A percentile compares a stretch with the other conserved stretches of the same genome.
phyloP scores from a whole-genome alignment of 2,113 vertebrate species.

The pig (Sus scrofa) region DNA sequence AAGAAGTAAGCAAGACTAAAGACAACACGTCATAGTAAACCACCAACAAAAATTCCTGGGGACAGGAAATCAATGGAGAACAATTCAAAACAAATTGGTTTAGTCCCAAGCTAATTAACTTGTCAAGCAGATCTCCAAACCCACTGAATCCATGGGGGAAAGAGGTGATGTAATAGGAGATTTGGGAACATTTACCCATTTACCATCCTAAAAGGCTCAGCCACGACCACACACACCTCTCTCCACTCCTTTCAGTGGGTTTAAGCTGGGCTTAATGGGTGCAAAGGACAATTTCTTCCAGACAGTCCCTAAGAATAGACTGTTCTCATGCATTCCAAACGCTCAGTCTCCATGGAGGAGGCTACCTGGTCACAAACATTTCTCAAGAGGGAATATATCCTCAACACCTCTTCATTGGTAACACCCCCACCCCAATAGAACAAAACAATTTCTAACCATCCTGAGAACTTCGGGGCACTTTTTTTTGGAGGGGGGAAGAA shows the following conservation, averaged over 20 bases:
- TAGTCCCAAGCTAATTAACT: conserved; percentile 78
- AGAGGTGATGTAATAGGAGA: conserved; percentile 74
- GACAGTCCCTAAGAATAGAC: conserved; percentile 70
- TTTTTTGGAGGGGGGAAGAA: not conserved
- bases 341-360: conserved; percentile 78
- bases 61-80: conserved; percentile 77
- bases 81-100: conserved; percentile 81
- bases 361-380: conserved; percentile 80
- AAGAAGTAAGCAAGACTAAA: conserved; percentile 76
- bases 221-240: conserved; percentile 73
- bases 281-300: conserved; percentile 78
- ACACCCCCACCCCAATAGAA: conserved; percentile 18
- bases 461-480: conserved; percentile 21
- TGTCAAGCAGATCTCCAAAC: conserved; percentile 74
- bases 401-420: conserved; percentile 47
- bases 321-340: conserved; percentile 80
- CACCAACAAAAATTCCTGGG: conserved; percentile 72
- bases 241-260: conserved; percentile 65
- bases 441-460: conserved; percentile 69
- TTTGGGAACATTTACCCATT: conserved; percentile 74
- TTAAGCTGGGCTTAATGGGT: conserved; percentile 73
- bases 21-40: conserved; percentile 70
- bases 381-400: conserved; percentile 68
- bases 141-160: conserved; percentile 60
- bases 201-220: conserved; percentile 70